Percentiles rank a stretch among this genome's conserved stretches.
Conservation (phyloP, 2,888 invertebrate genomes). For the Callyntrura sp. region DNA sequence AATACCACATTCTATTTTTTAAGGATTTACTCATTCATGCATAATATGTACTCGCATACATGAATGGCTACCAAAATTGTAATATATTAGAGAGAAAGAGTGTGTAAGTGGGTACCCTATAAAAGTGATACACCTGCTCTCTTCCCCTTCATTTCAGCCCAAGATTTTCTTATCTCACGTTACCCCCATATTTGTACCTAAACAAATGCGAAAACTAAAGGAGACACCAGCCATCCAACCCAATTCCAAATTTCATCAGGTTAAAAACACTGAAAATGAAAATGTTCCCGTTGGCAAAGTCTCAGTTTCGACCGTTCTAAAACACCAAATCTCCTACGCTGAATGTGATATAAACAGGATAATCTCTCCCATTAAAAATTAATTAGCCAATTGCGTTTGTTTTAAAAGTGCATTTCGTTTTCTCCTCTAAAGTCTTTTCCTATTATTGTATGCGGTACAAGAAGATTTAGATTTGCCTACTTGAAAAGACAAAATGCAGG, state of each 20-base stretch:
- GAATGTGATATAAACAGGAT: too few species aligned
- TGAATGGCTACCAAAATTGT: not conserved
- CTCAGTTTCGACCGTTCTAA: too few species aligned
- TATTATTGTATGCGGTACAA: too few species aligned
- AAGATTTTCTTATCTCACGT: not conserved
- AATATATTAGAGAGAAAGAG: not conserved
- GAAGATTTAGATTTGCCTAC: too few species aligned
- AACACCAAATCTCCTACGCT: too few species aligned
- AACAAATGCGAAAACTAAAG: not conserved
- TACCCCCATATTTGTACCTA: not conserved
- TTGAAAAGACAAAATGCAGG: not conserved
- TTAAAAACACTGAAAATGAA: too few species aligned
- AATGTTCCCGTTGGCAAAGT: too few species aligned
- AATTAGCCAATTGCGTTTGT: too few species aligned
- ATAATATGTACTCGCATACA: conserved; percentile 48
- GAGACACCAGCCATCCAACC: not conserved
- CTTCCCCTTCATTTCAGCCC: not conserved
- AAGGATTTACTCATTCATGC: conserved; percentile 54
- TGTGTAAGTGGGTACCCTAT: too few species aligned
- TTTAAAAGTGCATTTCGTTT: too few species aligned
- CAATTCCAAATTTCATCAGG: not conserved
- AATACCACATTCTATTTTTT: conserved; percentile 37
- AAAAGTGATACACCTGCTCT: conserved; percentile 12
- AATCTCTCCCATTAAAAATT: too few species aligned
- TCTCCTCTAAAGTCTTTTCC: too few species aligned